Evolutionary conservation across 2,797 vertebrate species (phyloP).

Genomic region (Takifugu rubripes): DNA sequence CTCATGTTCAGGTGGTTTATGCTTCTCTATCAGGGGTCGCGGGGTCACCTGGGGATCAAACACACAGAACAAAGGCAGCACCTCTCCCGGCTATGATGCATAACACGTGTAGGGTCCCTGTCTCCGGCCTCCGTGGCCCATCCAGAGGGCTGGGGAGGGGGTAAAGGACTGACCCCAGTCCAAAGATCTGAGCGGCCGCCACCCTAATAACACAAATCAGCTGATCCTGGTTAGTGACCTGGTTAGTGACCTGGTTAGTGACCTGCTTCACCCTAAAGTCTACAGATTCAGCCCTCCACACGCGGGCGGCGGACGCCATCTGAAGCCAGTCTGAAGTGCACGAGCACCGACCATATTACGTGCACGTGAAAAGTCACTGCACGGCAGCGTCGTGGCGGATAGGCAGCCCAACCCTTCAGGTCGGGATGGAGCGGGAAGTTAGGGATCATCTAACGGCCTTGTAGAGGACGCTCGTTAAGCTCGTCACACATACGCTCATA

Average conservation of each 20-base stretch:
- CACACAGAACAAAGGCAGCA: slow-evolving; percentile 65
- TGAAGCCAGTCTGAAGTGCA: slow-evolving; percentile 26
- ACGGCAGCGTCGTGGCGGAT: slow-evolving; percentile 45
- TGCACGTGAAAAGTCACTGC: slow-evolving; percentile 54
- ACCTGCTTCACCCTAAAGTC: slow-evolving; percentile 2
- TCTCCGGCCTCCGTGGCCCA: slow-evolving; percentile 24
- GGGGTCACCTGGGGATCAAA: slow-evolving; percentile 58
- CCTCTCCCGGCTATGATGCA: slow-evolving; percentile 63
- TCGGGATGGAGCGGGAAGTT: too few relatives aligned
- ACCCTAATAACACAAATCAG: background rate
- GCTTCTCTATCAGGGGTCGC: too few relatives aligned
- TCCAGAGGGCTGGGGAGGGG: slow-evolving; percentile 28
- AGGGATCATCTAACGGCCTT: too few relatives aligned
- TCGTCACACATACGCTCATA: slow-evolving; percentile 48
- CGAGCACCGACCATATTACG: slow-evolving; percentile 60
- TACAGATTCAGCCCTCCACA: too few relatives aligned
- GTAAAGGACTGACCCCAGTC: slow-evolving; percentile 34
- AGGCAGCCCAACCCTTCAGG: too few relatives aligned
- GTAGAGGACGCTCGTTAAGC: background rate
- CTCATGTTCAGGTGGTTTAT: too few relatives aligned
- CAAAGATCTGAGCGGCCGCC: slow-evolving; percentile 55
- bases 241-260: slow-evolving; percentile 1
- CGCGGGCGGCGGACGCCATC: too few relatives aligned
- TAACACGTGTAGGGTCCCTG: slow-evolving; percentile 70
- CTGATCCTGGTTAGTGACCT: slow-evolving; percentile 13